Evolutionary conservation across 2,888 invertebrate genomes (phyloP).

Genomic region (Erannis defoliaria): DNA sequence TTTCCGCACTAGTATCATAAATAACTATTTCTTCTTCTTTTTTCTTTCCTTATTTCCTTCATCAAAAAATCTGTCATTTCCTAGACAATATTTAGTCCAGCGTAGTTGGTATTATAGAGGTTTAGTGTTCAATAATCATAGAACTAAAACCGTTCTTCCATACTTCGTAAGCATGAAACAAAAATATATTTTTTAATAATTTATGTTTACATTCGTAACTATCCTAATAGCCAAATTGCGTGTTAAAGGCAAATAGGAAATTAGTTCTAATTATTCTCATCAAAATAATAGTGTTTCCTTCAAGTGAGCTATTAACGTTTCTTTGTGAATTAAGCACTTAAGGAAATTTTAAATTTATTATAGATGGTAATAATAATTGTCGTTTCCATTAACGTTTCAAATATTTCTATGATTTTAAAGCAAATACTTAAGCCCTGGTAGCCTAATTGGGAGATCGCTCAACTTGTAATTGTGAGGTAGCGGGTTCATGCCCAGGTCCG

Average conservation of each 20-base stretch:
- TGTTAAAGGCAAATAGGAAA: conserved; percentile 42
- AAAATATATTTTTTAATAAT: conserved; percentile 27
- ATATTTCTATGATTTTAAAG: background rate
- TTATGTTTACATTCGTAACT: conserved; percentile 39
- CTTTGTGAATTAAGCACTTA: conserved; percentile 22
- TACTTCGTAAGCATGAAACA: no score
- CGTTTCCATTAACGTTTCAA: conserved; percentile 35
- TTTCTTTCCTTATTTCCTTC: no score
- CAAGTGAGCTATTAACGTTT: conserved; percentile 30
- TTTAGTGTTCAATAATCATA: no score
- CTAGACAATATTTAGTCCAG: no score
- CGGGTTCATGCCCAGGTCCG: no score
- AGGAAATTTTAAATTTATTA: conserved; percentile 12
- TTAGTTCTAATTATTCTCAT: conserved; percentile 46
- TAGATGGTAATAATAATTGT: conserved; percentile 7
- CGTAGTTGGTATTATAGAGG: no score
- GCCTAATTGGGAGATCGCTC: no score
- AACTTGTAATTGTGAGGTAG: no score
- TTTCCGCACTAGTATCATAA: no score
- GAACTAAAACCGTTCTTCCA: no score
- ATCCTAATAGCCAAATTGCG: conserved; percentile 47
- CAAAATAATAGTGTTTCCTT: conserved; percentile 36
- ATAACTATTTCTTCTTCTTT: no score
- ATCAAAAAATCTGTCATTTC: no score
- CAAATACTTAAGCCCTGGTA: background rate